Evolutionary conservation across 2,113 vertebrate genomes (phyloP).

Genomic region (Limnothrissa miodon): DNA sequence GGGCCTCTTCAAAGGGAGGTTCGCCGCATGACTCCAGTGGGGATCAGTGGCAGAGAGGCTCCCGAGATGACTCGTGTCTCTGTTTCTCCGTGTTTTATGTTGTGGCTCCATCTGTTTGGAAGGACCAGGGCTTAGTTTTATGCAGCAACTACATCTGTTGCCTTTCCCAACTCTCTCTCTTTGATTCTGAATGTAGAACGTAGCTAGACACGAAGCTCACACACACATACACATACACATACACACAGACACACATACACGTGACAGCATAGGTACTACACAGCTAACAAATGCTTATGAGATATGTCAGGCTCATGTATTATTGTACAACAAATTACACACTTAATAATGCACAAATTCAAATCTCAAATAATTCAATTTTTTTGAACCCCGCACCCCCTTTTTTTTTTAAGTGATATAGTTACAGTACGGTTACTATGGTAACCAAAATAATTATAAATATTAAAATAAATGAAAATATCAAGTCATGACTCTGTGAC

Average conservation of each 20-base stretch:
- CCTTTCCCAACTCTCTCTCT: neutral
- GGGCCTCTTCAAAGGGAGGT: constrained; percentile 44
- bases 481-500: neutral
- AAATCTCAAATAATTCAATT: no score
- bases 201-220: neutral
- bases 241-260: neutral
- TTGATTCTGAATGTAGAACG: neutral
- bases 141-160: constrained; percentile 28
- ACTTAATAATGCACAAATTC: no score
- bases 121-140: constrained; percentile 34
- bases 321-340: no score
- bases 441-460: no score
- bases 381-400: no score
- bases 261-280: neutral
- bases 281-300: neutral
- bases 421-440: no score
- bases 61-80: neutral
- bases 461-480: no score
- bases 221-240: neutral
- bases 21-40: neutral
- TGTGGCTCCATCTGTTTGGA: neutral
- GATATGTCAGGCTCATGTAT: neutral
- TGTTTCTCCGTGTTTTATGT: neutral
- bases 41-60: neutral
- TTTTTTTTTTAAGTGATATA: no score